A percentile compares a stretch with the other conserved stretches of the same genome.
These are phyloP conservation scores for Paedocypris micromegethes DNA, from an alignment of 2,797 vertebrate genomes.

Conservation along the genomic window DNA sequence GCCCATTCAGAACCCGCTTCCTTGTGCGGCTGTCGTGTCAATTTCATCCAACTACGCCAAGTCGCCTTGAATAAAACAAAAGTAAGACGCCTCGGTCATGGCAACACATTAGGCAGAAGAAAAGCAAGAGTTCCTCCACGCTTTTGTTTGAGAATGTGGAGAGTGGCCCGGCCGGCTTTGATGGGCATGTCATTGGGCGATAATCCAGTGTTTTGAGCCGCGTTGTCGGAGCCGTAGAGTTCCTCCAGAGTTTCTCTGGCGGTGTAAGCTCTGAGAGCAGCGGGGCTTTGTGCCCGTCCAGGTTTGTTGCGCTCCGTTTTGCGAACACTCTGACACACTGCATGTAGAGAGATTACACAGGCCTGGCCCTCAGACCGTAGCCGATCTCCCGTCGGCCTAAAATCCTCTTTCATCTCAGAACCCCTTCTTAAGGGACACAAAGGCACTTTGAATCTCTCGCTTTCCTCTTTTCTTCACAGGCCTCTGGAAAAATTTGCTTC, in stretches of 20 bases:
- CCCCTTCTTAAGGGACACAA: constrained; percentile 40
- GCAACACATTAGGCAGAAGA: constrained; percentile 43
- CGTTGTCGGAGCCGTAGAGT: constrained; percentile 43
- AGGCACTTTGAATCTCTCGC: constrained; percentile 37
- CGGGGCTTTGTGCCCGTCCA: constrained; percentile 35
- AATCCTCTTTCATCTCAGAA: constrained; percentile 43
- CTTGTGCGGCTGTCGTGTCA: constrained; percentile 46
- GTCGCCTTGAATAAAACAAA: constrained; percentile 36
- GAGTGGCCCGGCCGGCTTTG: constrained; percentile 39
- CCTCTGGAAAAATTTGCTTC: constrained; percentile 36
- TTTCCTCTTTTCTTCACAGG: constrained; percentile 29
- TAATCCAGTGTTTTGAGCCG: constrained; percentile 49
- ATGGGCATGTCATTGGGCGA: constrained; percentile 47
- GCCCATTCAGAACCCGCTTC: constrained; percentile 30
- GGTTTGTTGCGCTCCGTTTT: constrained; percentile 37
- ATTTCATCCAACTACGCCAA: constrained; percentile 39
- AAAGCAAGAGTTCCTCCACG: constrained; percentile 36
- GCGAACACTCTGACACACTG: constrained; percentile 36
- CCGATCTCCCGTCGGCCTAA: constrained; percentile 43
- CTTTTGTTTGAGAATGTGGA: constrained; percentile 32
- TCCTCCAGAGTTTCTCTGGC: constrained; percentile 47
- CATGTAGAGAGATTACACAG: constrained; percentile 45
- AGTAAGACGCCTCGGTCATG: constrained; percentile 28
- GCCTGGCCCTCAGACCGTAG: constrained; percentile 40
- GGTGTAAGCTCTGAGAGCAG: constrained; percentile 18